A percentile compares a stretch with the other conserved stretches of the same genome.
Conservation (phyloP, 2,797 vertebrate species). For the Dromococcyx pavoninus region DNA sequence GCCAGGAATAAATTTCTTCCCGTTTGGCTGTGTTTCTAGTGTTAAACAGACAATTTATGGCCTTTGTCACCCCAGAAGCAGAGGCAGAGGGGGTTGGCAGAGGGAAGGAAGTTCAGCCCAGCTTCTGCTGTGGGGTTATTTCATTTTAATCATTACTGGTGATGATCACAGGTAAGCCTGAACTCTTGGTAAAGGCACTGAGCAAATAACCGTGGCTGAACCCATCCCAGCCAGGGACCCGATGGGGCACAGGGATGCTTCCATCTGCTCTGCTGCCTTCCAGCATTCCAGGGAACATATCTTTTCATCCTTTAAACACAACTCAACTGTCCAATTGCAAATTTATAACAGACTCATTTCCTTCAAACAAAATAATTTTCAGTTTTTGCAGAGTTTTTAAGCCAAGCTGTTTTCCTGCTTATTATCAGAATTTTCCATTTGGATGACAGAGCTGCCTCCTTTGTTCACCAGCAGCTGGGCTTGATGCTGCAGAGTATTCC, state of each 20-base stretch:
- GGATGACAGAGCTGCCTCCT: not conserved
- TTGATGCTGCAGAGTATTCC: not conserved
- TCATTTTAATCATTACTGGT: not conserved
- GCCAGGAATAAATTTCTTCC: slow-evolving; percentile 45
- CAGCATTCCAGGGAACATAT: not conserved
- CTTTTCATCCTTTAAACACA: not conserved
- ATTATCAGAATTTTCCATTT: not conserved
- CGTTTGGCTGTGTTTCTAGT: not conserved
- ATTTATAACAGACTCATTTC: not conserved
- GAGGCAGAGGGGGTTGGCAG: not conserved
- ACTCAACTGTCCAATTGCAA: not conserved
- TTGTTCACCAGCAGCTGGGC: not conserved
- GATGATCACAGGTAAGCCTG: not conserved
- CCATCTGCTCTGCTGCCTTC: not conserved
- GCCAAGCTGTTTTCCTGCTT: not conserved
- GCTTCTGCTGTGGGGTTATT: not conserved
- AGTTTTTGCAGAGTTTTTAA: not conserved
- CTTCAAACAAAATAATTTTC: not conserved
- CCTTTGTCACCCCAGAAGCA: not conserved
- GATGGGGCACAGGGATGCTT: not conserved
- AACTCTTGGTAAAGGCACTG: not conserved
- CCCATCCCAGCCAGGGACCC: not conserved
- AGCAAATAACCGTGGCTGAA: not conserved
- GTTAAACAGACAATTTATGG: not conserved
- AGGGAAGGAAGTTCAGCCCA: not conserved